Evolutionary conservation across 2,888 invertebrate genomes (phyloP), one percentile per base, ranked within the genome.

Genomic region (Alsophila aescularia): DNA sequence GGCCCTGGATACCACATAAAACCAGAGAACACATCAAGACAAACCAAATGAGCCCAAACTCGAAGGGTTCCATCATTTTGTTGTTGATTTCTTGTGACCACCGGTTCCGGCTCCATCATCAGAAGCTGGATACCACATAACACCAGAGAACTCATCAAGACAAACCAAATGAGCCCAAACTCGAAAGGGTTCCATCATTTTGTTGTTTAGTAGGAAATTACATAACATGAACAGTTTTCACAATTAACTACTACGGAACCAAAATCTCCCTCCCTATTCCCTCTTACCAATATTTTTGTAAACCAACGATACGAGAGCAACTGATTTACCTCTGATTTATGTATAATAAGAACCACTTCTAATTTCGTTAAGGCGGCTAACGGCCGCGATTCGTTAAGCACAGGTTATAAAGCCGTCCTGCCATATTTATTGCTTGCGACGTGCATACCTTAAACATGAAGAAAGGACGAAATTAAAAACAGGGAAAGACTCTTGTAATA

Each of bases 321-420:
- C 71, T 77, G 79, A 79, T 81, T 82, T 79, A 70, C 64, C 63
- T 66, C 65, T 81, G 86, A 89, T 87, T 89, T 87, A 88, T 85
- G 77, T 70, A 72, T 77, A 84, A 81, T 82, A 83, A 77, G 80
- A 48, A 78, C 75, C 77, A 79, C 81, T 77, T 87, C 88, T 88
- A 88, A 87, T 87, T 88, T 87, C 84, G 75, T 79, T 75, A 71
- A 72, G 60, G 67, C 72, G 69, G 68, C 69, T 70, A 71, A 73
- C 72, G 74, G 75, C n/a, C 76, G 81, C 77, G 79, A 83, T 86
- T 85, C 78, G 77, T 81, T 81, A 50, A 55, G 55, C 50, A 49
- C 58, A 51, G 71, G 74, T 67, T 71, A 71, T 88, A 85, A 87
- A 88, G 73, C 79, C 82, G 87, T 85, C 86, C 2, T 60, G 62